phyloP scores from a whole-genome alignment of 2,113 vertebrate genomes.

The Tetrao urogallus region DNA sequence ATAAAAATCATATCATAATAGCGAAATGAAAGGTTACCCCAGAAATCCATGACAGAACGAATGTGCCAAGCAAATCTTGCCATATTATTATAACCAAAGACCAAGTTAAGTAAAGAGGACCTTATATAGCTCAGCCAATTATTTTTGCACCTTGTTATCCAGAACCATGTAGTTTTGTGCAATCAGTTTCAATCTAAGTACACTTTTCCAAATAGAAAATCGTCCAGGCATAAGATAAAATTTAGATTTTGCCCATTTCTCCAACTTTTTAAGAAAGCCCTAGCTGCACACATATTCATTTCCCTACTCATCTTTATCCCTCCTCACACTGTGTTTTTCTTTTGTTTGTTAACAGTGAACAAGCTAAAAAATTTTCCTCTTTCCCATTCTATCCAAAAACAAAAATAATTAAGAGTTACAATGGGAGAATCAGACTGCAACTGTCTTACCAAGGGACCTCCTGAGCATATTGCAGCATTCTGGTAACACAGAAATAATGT shows the following conservation, averaged over 20 bases:
- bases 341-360: neutral
- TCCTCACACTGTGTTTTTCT: accelerated
- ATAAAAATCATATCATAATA: neutral
- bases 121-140: neutral
- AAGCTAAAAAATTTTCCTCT: neutral
- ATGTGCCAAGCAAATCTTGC: neutral
- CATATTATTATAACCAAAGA: neutral
- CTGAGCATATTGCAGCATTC: conserved; percentile 1
- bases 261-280: neutral
- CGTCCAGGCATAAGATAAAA: neutral
- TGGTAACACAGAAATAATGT: conserved; percentile 41
- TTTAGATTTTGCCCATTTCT: neutral
- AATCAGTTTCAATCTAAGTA: neutral
- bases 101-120: neutral
- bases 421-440: conserved; percentile 50
- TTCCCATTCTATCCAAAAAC: neutral
- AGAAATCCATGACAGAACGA: neutral
- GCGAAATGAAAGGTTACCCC: neutral
- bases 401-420: neutral
- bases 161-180: neutral
- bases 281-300: neutral
- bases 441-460: conserved; percentile 44
- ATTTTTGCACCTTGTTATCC: neutral
- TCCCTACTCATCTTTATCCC: neutral
- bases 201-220: neutral